phyloP scores from a whole-genome alignment of 2,888 invertebrate species.

The Morpho achilles region DNA sequence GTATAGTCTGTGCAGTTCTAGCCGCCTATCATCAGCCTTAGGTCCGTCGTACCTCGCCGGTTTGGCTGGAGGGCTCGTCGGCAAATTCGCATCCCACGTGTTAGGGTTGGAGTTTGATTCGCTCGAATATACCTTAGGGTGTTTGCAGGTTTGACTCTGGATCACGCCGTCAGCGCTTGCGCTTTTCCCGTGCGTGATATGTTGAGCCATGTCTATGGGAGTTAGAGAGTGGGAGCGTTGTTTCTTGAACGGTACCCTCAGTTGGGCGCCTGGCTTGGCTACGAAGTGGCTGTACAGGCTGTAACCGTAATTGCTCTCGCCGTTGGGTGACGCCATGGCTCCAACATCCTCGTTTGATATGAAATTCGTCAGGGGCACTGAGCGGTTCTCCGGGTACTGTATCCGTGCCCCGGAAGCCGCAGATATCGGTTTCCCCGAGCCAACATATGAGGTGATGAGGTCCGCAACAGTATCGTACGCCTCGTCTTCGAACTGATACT shows the following conservation, averaged over 20 bases:
- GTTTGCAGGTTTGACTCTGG: conserved; percentile 67
- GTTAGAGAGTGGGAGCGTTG: conserved; percentile 90
- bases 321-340: conserved; percentile 50
- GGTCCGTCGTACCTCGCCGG: conserved; percentile 76
- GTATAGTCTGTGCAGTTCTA: conserved; percentile 83
- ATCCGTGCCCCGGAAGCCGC: conserved; percentile 93
- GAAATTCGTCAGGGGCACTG: conserved; percentile 87
- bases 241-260: conserved; percentile 63
- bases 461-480: conserved; percentile 96
- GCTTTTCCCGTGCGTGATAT: conserved; percentile 77
- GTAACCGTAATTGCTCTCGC: conserved; percentile 55
- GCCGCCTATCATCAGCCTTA: conserved; percentile 80
- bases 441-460: conserved; percentile 95
- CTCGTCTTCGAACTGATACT: conserved; percentile 96
- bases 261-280: conserved; percentile 59
- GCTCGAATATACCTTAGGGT: conserved; percentile 61
- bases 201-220: conserved; percentile 77
- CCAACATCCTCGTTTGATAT: conserved; percentile 59
- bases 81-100: conserved; percentile 72
- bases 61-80: conserved; percentile 81
- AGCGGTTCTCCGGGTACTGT: conserved; percentile 89
- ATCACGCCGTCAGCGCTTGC: conserved; percentile 86
- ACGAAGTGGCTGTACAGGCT: conserved; percentile 73
- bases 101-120: conserved; percentile 72
- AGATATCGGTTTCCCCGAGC: conserved; percentile 93